Conservation (phyloP, 2,797 vertebrate genomes). For the Amblyopsis hoosieri region DNA sequence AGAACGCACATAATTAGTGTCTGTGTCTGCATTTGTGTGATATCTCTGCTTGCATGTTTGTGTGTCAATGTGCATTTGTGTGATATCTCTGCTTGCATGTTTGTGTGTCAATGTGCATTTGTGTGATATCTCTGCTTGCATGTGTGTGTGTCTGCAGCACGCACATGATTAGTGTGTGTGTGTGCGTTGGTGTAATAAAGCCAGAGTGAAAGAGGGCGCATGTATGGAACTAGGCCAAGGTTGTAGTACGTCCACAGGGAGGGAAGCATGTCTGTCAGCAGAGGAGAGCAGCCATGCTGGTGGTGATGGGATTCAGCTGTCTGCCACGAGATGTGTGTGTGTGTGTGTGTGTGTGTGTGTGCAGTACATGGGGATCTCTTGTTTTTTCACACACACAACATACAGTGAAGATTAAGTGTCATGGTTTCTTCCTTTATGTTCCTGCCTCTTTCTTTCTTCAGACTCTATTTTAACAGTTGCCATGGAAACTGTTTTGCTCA, state of each 20-base stretch:
- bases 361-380: not conserved
- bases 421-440: not conserved
- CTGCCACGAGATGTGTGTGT: not conserved
- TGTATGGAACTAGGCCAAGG: slow-evolving; percentile 62
- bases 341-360: not conserved
- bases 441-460: slow-evolving; percentile 31
- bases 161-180: not conserved
- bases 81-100: not conserved
- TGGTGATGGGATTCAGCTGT: slow-evolving; percentile 6
- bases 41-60: not conserved
- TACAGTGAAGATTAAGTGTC: not conserved
- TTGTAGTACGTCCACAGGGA: slow-evolving; percentile 54
- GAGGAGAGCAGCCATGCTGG: slow-evolving; percentile 36
- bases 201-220: not conserved
- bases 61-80: not conserved
- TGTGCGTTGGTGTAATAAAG: not conserved
- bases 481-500: slow-evolving; percentile 89
- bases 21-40: not conserved
- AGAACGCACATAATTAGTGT: too few species aligned
- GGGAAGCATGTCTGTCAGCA: slow-evolving; percentile 37
- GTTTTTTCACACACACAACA: not conserved
- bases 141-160: not conserved
- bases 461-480: slow-evolving; percentile 77
- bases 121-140: too few species aligned
- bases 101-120: slow-evolving; percentile 3